Percentiles rank a stretch among this genome's conserved stretches.
These are phyloP conservation scores for Gymnocypris eckloni DNA, from an alignment of 2,797 vertebrate genomes.

Conservation along the genomic window DNA sequence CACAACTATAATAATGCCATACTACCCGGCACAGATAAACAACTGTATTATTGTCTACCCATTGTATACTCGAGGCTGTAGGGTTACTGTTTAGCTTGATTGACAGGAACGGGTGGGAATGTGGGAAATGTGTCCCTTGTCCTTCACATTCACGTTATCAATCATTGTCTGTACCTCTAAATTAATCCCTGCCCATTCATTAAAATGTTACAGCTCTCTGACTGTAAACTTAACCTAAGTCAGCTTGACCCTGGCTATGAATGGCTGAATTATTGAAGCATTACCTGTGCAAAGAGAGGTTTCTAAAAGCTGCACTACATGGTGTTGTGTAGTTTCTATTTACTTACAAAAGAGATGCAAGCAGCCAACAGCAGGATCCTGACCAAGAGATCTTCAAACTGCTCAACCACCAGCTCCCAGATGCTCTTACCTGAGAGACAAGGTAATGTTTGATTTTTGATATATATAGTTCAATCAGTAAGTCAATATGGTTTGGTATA, in stretches of 20 bases:
- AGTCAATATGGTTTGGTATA: not conserved
- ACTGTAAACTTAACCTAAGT: conserved; percentile 1
- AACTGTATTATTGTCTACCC: conserved; percentile 46
- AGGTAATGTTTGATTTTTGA: not conserved
- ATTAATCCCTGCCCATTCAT: conserved; percentile 27
- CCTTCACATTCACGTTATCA: conserved; percentile 46
- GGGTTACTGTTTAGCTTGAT: conserved; percentile 47
- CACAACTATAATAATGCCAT: not conserved
- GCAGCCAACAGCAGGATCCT: conserved; percentile 90
- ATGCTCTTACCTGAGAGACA: conserved; percentile 82
- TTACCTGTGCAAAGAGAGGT: too few species aligned
- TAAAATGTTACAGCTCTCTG: conserved; percentile 1
- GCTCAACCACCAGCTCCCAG: conserved; percentile 90
- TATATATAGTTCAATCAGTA: not conserved
- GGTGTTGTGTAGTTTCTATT: conserved; percentile 12
- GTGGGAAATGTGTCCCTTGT: conserved; percentile 57
- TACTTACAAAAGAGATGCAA: conserved; percentile 91
- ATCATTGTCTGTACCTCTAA: conserved; percentile 31
- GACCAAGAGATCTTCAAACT: conserved; percentile 83
- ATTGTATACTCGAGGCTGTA: conserved; percentile 41
- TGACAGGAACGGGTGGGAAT: conserved; percentile 58
- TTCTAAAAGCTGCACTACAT: too few species aligned
- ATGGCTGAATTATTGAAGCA: too few species aligned
- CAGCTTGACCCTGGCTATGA: too few species aligned
- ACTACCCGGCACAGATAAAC: conserved; percentile 10